Evolutionary conservation across 2,113 vertebrate genomes (phyloP).

Genomic region (Caranx melampygus): DNA sequence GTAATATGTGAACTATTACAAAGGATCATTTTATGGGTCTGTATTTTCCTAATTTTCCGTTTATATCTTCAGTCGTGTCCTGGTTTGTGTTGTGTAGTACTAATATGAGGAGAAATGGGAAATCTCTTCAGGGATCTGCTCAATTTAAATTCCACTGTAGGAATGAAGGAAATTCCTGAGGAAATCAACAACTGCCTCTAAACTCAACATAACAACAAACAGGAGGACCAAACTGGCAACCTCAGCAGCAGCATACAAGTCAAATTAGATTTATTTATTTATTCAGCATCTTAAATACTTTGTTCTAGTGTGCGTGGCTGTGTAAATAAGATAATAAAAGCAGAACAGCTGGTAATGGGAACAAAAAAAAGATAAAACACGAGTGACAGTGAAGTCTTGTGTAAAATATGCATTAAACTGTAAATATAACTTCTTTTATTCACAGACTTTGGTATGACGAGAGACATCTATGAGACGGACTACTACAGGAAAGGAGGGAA

Average conservation of each 20-base stretch:
- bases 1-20: no score
- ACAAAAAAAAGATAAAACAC: not conserved
- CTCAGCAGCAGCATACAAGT: not conserved
- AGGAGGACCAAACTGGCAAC: no score
- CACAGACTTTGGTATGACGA: constrained; percentile 97
- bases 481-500: constrained; percentile 99
- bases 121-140: no score
- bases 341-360: not conserved
- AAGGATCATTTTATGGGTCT: no score
- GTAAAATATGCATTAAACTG: not conserved
- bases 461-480: constrained; percentile 98
- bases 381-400: not conserved
- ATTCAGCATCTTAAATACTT: not conserved
- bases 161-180: no score
- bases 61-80: not conserved
- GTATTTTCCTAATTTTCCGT: no score
- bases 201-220: no score
- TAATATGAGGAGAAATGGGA: no score
- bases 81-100: no score
- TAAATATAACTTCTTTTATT: not conserved
- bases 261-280: not conserved
- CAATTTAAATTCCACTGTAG: no score
- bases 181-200: no score
- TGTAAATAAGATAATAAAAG: not conserved
- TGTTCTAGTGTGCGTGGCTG: no score